Evolutionary conservation across 1,140 invertebrate genomes (phyloP).

Genomic region (Orchesella cincta): DNA sequence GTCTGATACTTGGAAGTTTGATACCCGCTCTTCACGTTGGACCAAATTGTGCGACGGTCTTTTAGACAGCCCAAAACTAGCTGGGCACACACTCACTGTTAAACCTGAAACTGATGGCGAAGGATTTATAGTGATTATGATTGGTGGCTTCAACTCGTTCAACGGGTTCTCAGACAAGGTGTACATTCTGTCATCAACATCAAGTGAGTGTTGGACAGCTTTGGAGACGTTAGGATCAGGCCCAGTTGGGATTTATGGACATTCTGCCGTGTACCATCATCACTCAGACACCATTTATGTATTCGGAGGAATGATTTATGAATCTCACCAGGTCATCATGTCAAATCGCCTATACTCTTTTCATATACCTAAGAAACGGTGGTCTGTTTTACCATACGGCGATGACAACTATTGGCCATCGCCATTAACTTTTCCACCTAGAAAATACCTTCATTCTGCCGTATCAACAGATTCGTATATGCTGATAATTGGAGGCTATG

Average conservation of each 20-base stretch:
- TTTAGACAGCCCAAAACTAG: slow-evolving; percentile 64
- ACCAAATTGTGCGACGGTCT: slow-evolving; percentile 65
- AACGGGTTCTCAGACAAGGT: slow-evolving; percentile 74
- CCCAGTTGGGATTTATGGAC: slow-evolving; percentile 75
- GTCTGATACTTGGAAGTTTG: slow-evolving; percentile 91
- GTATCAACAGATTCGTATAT: slow-evolving; percentile 85
- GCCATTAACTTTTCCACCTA: slow-evolving; percentile 60
- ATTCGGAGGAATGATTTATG: slow-evolving; percentile 82
- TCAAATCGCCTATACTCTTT: slow-evolving; percentile 76
- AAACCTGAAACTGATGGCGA: slow-evolving; percentile 65
- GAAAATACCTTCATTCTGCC: slow-evolving; percentile 84
- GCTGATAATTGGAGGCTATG: slow-evolving; percentile 83
- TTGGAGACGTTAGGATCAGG: slow-evolving; percentile 69
- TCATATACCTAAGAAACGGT: slow-evolving; percentile 71
- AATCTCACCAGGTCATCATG: slow-evolving; percentile 68
- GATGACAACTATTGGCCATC: slow-evolving; percentile 56
- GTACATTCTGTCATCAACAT: slow-evolving; percentile 79
- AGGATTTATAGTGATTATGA: slow-evolving; percentile 75
- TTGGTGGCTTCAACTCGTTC: slow-evolving; percentile 83
- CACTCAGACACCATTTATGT: slow-evolving; percentile 81
- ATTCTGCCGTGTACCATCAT: slow-evolving; percentile 82
- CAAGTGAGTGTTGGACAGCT: slow-evolving; percentile 65
- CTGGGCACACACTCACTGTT: slow-evolving; percentile 84
- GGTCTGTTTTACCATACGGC: slow-evolving; percentile 75
- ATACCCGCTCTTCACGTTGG: slow-evolving; percentile 83